Base-by-base conservation (phyloP, 1,140 invertebrate genomes). In the Brachionus koreanus region DNA sequence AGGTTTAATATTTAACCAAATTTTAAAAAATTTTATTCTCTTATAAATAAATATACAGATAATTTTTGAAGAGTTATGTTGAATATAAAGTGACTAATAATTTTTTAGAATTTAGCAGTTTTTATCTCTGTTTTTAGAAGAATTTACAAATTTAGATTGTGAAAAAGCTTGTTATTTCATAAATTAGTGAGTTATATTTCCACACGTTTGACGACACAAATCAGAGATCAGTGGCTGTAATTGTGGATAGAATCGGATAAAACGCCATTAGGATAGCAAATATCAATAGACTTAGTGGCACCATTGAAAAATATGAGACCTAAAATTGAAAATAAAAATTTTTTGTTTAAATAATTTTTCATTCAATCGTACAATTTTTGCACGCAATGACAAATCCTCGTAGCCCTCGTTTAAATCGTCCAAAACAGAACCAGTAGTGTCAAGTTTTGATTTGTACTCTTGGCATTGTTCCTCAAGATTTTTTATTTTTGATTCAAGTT, bases 291-390 rank as follows among this genome's bases (percentile, higher is more conserved):
- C 49, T 61, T 19, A 79, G 13, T 35, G 76, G 76, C 16, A 79
- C 25, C 76, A 65, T 65, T 61, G 76, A 79, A 57, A 79, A 57
- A 65, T 79, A 79, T 13, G 76, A 79, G 23, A 79, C 69, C 69
- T 74, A 46, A 46, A 74, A 65, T 29, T 3, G 12, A 43, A 72
- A 46, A 42, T 42, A 16, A 72, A 72, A 72, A 39, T 72, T 42
- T 16, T 35, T 37, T 69, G 7, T 1, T 63, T 23, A 25, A 25
- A 33, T 25, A 23, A 23, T 29, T 9, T 23, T 63, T 5, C 9
- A 9, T 63, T 63, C 10, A 63, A 25, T 63, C 23, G 37, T 74
- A 74, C 76, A 79, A 79, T 79, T 37, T 79, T 79, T 23, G 76
- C 76, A 19, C 76, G 46, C 5, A 79, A 35, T 4, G 76, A 79